A percentile compares a stretch with the other conserved stretches of the same genome.
These are phyloP conservation scores for Holothuria leucospilota DNA, from an alignment of 53 echinoderm and acorn worm species.

Conservation along the genomic window DNA sequence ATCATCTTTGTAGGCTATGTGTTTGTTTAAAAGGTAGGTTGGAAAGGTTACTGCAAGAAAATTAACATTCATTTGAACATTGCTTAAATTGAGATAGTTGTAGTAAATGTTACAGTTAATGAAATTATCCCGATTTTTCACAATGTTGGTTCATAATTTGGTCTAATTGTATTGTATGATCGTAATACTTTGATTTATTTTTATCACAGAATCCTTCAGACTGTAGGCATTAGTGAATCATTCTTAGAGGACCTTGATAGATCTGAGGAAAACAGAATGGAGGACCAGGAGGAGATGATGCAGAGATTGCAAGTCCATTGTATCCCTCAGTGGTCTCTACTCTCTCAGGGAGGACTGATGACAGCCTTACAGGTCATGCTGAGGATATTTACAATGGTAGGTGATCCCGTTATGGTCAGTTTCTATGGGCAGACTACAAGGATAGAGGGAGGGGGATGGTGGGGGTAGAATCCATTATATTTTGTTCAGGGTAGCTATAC, in stretches of 20 bases:
- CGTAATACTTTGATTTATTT: not conserved
- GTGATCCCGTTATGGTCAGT: not conserved
- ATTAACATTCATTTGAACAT: no score
- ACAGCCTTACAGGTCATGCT: slow-evolving; percentile 79
- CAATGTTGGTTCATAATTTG: no score
- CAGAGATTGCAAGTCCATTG: slow-evolving; percentile 26
- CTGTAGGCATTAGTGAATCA: slow-evolving; percentile 75
- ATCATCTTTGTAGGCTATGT: no score
- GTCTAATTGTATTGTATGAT: no score
- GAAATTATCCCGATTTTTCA: no score
- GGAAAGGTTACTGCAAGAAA: no score
- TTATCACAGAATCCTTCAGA: slow-evolving; percentile 74
- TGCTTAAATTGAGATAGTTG: no score
- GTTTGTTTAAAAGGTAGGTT: no score
- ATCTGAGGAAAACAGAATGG: slow-evolving; percentile 51
- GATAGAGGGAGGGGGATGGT: slow-evolving; percentile 6
- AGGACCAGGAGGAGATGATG: slow-evolving; percentile 35
- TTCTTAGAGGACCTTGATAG: slow-evolving; percentile 74
- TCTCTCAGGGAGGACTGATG: slow-evolving; percentile 89
- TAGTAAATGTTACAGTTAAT: no score
- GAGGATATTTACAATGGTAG: slow-evolving; percentile 91
- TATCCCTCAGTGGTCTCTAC: slow-evolving; percentile 83
- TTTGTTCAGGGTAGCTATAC: slow-evolving; percentile 55
- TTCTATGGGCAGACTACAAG: not conserved
- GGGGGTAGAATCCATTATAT: slow-evolving; percentile 67